Percentiles rank a stretch among this genome's conserved stretches.
Conservation (phyloP, 2,888 invertebrate species). For the Hypena proboscidalis region DNA sequence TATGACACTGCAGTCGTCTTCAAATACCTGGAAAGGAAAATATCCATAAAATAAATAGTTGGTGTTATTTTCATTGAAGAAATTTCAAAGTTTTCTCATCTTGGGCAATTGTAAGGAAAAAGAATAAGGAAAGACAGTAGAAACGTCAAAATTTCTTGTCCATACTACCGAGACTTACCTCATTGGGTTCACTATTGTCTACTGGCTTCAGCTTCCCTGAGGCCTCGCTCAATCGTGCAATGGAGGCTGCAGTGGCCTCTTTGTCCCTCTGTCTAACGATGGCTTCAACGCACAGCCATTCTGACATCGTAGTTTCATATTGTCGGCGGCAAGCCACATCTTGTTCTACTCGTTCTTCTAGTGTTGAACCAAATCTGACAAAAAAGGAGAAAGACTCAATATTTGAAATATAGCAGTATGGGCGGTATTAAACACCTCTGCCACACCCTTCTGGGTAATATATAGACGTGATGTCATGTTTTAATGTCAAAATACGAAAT, state of each 20-base stretch:
- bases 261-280: slow-evolving; percentile 93
- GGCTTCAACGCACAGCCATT: slow-evolving; percentile 97
- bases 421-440: too few species aligned
- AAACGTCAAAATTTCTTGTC: too few species aligned
- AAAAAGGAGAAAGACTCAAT: neutral
- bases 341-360: slow-evolving; percentile 87
- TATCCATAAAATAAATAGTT: too few species aligned
- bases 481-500: too few species aligned
- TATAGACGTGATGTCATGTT: too few species aligned
- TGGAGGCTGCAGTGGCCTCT: slow-evolving; percentile 93
- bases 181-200: slow-evolving; percentile 58
- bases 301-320: slow-evolving; percentile 96
- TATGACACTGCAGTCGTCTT: slow-evolving; percentile 84
- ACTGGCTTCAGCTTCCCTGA: slow-evolving; percentile 78
- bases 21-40: slow-evolving; percentile 86
- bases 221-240: slow-evolving; percentile 93
- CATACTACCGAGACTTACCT: slow-evolving; percentile 55
- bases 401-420: too few species aligned
- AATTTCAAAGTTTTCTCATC: too few species aligned
- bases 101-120: too few species aligned
- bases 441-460: too few species aligned
- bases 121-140: too few species aligned
- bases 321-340: slow-evolving; percentile 89
- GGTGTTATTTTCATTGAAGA: too few species aligned
- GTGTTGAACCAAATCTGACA: slow-evolving; percentile 88